Percentiles rank a stretch among this genome's conserved stretches.
Conservation (phyloP, 1,140 invertebrate genomes). For the Apis florea region DNA sequence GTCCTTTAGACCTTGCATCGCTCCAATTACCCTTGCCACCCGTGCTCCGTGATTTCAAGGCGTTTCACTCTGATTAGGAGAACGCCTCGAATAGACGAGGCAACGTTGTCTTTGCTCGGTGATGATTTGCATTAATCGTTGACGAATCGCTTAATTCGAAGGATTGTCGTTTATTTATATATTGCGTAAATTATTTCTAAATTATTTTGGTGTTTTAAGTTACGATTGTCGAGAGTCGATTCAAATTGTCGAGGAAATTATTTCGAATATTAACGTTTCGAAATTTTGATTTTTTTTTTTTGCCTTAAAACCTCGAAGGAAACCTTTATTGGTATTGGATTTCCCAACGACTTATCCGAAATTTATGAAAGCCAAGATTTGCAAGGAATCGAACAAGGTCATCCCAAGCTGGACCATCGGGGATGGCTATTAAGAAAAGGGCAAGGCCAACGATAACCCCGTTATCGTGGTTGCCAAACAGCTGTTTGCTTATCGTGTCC, state of each 20-base stretch:
- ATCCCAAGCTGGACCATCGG: neutral
- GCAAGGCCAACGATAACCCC: constrained; percentile 60
- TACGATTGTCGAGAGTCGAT: too few species aligned
- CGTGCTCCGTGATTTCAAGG: constrained; percentile 27
- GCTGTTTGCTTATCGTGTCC: constrained; percentile 58
- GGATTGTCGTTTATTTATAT: too few species aligned
- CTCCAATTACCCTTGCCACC: constrained; percentile 18
- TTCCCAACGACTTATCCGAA: neutral
- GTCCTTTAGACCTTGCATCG: neutral
- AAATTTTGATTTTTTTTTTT: too few species aligned
- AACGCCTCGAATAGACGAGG: neutral
- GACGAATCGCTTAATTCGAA: too few species aligned
- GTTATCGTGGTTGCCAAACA: constrained; percentile 57
- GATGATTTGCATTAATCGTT: neutral
- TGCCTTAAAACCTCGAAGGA: too few species aligned
- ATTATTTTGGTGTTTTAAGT: too few species aligned
- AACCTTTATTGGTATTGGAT: neutral
- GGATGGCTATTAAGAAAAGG: constrained; percentile 55
- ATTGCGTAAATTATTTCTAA: too few species aligned
- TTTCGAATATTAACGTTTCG: too few species aligned
- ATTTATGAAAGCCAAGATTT: neutral
- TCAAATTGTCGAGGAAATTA: too few species aligned
- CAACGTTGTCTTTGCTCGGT: neutral
- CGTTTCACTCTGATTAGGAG: constrained; percentile 25
- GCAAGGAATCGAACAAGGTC: neutral